phyloP scores from a whole-genome alignment of 1,140 invertebrate genomes.

The Macrostomum lignano region DNA sequence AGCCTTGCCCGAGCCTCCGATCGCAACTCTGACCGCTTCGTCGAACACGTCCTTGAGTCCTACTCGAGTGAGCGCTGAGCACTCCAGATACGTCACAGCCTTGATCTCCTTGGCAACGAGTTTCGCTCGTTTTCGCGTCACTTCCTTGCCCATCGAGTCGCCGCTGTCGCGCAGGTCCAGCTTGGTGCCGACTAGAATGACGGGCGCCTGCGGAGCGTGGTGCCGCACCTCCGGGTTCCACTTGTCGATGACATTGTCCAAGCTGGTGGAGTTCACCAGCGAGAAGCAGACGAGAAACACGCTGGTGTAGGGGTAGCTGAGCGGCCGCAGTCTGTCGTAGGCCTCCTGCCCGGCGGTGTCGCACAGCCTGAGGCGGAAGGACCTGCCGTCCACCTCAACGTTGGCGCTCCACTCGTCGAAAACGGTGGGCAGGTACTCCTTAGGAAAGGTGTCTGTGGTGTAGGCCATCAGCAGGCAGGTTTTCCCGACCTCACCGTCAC shows the following conservation, averaged over 20 bases:
- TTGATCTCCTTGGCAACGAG: slow-evolving; percentile 24
- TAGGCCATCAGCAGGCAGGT: slow-evolving; percentile 4
- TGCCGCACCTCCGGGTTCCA: slow-evolving; percentile 99
- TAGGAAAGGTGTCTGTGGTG: not conserved
- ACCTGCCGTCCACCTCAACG: slow-evolving; percentile 91
- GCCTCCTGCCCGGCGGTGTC: slow-evolving; percentile 36
- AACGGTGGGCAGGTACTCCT: slow-evolving; percentile 1
- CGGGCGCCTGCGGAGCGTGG: slow-evolving; percentile 82
- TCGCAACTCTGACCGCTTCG: too few species aligned
- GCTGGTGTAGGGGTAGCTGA: slow-evolving; percentile 88
- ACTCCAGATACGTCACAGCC: slow-evolving; percentile 62
- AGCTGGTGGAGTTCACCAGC: slow-evolving; percentile 85
- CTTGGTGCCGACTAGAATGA: slow-evolving; percentile 85
- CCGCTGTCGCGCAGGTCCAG: too few species aligned
- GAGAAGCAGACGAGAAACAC: slow-evolving; percentile 93
- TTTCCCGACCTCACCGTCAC: slow-evolving; percentile 4
- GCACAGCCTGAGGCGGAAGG: slow-evolving; percentile 66
- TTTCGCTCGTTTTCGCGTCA: too few species aligned
- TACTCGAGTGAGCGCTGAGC: slow-evolving; percentile 44
- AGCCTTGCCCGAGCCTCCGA: too few species aligned
- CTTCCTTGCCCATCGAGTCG: too few species aligned
- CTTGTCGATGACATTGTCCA: slow-evolving; percentile 98
- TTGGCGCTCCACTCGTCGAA: slow-evolving; percentile 70
- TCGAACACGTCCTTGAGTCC: too few species aligned
- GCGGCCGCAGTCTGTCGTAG: slow-evolving; percentile 67